Conservation (phyloP, 2,797 vertebrate genomes). For the Halcyon badia region DNA sequence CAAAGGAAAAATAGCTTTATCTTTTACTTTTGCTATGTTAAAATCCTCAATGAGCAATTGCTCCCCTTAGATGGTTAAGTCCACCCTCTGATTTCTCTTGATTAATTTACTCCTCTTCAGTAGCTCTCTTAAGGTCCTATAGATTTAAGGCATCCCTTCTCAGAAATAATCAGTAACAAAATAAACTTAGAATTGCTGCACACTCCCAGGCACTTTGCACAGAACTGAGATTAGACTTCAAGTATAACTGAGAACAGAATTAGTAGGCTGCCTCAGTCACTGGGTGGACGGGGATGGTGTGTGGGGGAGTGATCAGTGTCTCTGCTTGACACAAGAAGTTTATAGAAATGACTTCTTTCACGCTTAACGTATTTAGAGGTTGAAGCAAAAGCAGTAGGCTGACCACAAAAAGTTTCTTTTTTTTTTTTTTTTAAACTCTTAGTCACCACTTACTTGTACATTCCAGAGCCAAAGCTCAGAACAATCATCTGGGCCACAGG, state of each 20-base stretch:
- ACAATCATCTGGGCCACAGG: slow-evolving; percentile 98
- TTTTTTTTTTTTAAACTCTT: neutral
- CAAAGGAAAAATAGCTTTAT: neutral
- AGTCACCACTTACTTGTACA: slow-evolving; percentile 88
- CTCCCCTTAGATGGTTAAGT: neutral
- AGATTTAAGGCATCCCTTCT: neutral
- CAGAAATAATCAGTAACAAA: neutral
- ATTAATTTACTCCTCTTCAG: neutral
- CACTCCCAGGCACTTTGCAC: neutral
- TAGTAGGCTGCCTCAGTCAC: neutral
- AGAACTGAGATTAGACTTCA: no score
- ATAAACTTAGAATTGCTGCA: neutral
- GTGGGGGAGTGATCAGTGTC: neutral
- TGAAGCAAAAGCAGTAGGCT: neutral
- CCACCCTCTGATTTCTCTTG: neutral
- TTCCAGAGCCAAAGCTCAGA: slow-evolving; percentile 99
- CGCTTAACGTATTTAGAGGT: fast-evolving
- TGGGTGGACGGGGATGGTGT: no score
- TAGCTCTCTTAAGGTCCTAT: neutral
- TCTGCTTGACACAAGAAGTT: neutral
- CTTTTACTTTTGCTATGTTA: neutral
- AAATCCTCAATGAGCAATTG: neutral
- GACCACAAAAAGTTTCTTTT: neutral
- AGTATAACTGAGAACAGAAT: neutral
- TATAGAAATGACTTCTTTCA: neutral